Conservation (phyloP, 2,888 invertebrate genomes). For the Meghimatium bilineatum region DNA sequence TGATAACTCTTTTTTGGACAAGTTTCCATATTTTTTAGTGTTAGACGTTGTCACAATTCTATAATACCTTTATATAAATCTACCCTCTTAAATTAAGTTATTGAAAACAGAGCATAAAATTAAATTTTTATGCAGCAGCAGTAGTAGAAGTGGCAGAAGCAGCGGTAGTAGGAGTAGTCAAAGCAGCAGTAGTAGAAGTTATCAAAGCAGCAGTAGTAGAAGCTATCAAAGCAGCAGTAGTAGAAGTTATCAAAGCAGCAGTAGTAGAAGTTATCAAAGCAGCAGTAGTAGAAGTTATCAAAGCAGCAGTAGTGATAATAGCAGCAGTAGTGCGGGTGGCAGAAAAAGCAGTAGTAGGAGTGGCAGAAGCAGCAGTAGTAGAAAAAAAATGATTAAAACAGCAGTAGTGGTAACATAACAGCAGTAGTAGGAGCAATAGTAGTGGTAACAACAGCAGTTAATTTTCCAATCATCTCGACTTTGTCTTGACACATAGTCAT, state of each 20-base stretch:
- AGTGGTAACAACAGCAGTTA: no score
- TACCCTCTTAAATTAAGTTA: no score
- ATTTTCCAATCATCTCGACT: no score
- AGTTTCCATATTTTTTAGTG: no score
- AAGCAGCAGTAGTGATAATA: background rate
- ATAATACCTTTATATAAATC: no score
- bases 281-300: background rate
- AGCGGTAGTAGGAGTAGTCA: background rate
- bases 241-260: background rate
- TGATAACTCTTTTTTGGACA: no score
- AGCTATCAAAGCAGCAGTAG: background rate
- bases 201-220: background rate
- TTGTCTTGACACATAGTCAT: no score
- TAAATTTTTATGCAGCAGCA: no score
- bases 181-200: background rate
- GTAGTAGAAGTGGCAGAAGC: background rate
- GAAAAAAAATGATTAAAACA: background rate
- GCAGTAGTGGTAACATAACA: no score
- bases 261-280: background rate
- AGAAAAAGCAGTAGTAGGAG: background rate
- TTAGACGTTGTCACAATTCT: no score
- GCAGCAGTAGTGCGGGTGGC: background rate
- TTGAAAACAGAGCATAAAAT: no score
- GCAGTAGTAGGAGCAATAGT: no score
- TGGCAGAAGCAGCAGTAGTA: background rate